Percentiles rank a stretch among this genome's conserved stretches.
Evolutionary conservation across 1,140 invertebrate species (phyloP).

Genomic region (Heterodera carotae): DNA sequence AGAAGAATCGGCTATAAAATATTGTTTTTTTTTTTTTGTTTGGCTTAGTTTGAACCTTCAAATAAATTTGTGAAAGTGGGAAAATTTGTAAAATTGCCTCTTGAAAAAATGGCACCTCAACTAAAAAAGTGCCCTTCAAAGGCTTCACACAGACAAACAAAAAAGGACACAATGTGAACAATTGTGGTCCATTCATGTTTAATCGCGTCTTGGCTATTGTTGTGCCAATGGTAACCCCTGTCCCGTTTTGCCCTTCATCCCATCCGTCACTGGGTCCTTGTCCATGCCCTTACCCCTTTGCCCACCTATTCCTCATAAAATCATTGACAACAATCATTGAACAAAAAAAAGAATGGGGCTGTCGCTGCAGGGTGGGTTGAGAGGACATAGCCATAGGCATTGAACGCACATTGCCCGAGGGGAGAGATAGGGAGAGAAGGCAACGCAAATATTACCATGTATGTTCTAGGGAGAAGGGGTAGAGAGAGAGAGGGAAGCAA

Average conservation of each 20-base stretch:
- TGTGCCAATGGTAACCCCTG: not conserved
- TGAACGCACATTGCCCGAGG: not conserved
- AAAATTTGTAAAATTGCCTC: not conserved
- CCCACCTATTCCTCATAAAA: not conserved
- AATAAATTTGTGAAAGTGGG: not conserved
- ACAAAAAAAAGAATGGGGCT: not conserved
- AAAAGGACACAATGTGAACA: not conserved
- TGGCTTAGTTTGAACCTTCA: not conserved
- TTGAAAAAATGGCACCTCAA: not conserved
- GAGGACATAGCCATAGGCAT: not conserved
- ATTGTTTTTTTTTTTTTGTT: not conserved
- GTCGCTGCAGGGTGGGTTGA: not conserved
- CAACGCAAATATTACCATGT: too few relatives aligned
- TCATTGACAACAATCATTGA: not conserved
- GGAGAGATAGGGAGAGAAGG: not conserved
- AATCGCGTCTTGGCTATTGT: not conserved
- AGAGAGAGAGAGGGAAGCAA: not conserved
- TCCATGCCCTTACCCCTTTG: too few relatives aligned
- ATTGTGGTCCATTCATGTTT: not conserved
- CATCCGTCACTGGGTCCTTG: too few relatives aligned
- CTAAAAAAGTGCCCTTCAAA: not conserved
- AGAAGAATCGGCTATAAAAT: slow-evolving; percentile 30
- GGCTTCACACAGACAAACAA: not conserved
- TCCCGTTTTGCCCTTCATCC: not conserved
- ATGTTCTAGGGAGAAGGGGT: not conserved